These are phyloP conservation scores for Macquaria australasica DNA, from an alignment of 2,113 vertebrate species.

Conservation along the genomic window DNA sequence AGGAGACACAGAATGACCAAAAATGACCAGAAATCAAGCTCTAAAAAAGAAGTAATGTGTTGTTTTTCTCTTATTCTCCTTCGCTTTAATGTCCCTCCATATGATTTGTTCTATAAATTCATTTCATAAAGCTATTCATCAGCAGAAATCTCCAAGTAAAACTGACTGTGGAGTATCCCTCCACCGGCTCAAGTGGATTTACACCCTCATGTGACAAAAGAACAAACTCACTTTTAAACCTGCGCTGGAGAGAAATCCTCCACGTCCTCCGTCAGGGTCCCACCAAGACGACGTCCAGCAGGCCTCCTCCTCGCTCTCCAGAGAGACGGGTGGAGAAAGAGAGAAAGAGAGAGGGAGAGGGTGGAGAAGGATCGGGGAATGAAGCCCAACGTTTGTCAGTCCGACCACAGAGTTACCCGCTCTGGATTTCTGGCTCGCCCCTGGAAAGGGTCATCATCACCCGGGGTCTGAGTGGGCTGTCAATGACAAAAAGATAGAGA, in stretches of 20 bases:
- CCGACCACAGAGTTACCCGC: constrained; percentile 30
- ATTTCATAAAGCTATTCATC: neutral
- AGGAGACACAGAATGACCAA: neutral
- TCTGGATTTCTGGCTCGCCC: constrained; percentile 52
- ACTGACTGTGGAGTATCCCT: neutral
- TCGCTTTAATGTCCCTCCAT: neutral
- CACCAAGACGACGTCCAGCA: neutral
- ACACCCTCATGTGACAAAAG: constrained; percentile 5
- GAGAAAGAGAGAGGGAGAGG: neutral
- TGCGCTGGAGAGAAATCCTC: neutral
- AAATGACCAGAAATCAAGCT: neutral
- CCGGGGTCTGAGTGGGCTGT: constrained; percentile 73
- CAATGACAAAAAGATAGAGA: constrained; percentile 59
- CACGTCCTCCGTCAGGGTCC: neutral
- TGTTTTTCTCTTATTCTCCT: neutral
- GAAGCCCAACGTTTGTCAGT: constrained; percentile 5
- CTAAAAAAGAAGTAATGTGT: neutral
- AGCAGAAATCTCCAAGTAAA: neutral
- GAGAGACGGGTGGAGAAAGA: neutral
- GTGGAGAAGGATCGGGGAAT: neutral
- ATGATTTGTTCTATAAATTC: neutral
- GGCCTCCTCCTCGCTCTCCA: constrained; percentile 23
- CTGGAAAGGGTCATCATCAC: constrained; percentile 68
- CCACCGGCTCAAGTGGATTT: neutral
- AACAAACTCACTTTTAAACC: constrained; percentile 41